Percentiles rank a stretch among this genome's conserved stretches.
phyloP scores from a whole-genome alignment of 2,113 vertebrate genomes.

The Barbus barbus region DNA sequence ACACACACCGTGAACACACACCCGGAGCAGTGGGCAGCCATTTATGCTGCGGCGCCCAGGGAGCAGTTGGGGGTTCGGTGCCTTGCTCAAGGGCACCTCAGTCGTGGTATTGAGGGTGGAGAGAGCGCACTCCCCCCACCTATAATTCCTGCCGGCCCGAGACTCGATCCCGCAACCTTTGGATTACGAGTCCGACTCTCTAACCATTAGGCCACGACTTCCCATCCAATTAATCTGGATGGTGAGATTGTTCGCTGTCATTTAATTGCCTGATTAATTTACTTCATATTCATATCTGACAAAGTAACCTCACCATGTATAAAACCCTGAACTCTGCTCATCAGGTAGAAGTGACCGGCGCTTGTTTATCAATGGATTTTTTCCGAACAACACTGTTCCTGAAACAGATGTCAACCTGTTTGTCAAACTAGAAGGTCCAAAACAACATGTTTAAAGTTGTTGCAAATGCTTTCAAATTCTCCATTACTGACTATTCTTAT shows the following conservation, averaged over 20 bases:
- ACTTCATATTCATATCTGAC: neutral
- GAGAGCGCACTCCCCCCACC: no score
- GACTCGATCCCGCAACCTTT: no score
- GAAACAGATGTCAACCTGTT: conserved; percentile 67
- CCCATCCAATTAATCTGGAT: conserved; percentile 62
- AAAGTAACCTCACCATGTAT: neutral
- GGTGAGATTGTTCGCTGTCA: conserved; percentile 55
- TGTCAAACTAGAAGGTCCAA: conserved; percentile 68
- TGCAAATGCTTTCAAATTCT: conserved; percentile 6
- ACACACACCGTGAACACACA: no score
- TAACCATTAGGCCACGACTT: no score
- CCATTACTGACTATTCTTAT: neutral
- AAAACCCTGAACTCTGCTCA: conserved; percentile 18
- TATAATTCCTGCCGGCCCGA: no score
- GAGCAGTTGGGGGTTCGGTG: no score
- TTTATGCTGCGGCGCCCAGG: no score
- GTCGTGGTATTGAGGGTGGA: no score
- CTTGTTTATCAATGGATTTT: conserved; percentile 53
- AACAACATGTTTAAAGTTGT: neutral
- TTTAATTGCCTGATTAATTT: no score
- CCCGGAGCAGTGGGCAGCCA: no score
- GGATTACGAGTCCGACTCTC: no score
- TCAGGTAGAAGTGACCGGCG: conserved; percentile 50
- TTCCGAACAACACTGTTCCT: conserved; percentile 68
- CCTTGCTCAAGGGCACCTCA: no score